phyloP scores from a whole-genome alignment of 2,888 invertebrate species.

The Hemithea aestivaria region DNA sequence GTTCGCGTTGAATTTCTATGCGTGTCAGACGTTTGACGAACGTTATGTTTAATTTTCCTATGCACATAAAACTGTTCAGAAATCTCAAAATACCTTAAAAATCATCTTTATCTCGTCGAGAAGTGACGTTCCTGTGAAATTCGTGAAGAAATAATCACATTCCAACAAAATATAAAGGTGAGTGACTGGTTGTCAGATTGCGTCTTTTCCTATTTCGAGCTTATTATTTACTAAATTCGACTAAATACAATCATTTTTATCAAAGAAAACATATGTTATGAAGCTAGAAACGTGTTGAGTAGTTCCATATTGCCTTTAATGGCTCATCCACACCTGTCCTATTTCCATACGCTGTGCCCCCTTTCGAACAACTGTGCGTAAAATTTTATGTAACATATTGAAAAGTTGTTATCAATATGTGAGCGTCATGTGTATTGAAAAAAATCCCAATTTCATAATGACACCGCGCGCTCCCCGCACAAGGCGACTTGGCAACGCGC shows the following conservation, averaged over 20 bases:
- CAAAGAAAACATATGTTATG: slow-evolving; percentile 26
- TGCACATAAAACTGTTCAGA: slow-evolving; percentile 72
- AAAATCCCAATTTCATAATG: slow-evolving; percentile 62
- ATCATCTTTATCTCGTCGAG: slow-evolving; percentile 50
- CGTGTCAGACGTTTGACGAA: slow-evolving; percentile 70
- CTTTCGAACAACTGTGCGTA: slow-evolving; percentile 13
- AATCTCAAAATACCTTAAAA: slow-evolving; percentile 75
- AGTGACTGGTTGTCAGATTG: slow-evolving; percentile 73
- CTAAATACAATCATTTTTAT: slow-evolving; percentile 48
- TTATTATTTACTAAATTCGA: slow-evolving; percentile 49
- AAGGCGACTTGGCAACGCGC: slow-evolving; percentile 65
- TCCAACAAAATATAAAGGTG: slow-evolving; percentile 71
- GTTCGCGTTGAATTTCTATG: slow-evolving; percentile 80
- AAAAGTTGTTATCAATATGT: slow-evolving; percentile 42
- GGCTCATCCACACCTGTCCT: slow-evolving; percentile 39
- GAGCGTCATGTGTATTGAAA: slow-evolving; percentile 44
- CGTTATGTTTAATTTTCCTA: slow-evolving; percentile 76
- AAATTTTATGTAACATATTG: slow-evolving; percentile 36
- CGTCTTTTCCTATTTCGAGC: slow-evolving; percentile 68
- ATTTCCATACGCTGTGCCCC: slow-evolving; percentile 42
- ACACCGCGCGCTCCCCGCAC: slow-evolving; percentile 53
- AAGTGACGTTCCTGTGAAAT: slow-evolving; percentile 69
- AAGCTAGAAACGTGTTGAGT: slow-evolving; percentile 27
- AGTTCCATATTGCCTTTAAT: slow-evolving; percentile 43
- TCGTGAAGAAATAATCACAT: slow-evolving; percentile 58